Evolutionary conservation across 1,140 invertebrate genomes (phyloP).

Genomic region (Coelopa frigida): DNA sequence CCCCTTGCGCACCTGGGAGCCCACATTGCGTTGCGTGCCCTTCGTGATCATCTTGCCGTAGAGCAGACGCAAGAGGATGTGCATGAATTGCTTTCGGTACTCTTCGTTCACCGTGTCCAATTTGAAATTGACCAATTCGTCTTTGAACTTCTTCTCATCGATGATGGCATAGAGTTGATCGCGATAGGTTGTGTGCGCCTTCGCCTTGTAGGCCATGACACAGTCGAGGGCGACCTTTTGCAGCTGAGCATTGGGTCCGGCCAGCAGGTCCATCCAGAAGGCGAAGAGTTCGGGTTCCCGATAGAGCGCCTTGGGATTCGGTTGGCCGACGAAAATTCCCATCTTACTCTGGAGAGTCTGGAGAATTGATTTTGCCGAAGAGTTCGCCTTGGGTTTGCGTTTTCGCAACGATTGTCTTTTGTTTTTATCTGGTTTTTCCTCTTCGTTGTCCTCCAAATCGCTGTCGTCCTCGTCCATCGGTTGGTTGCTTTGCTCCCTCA

Average conservation of each 20-base stretch:
- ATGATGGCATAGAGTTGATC: conserved; percentile 68
- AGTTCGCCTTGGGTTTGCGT: not conserved
- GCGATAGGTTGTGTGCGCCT: conserved; percentile 69
- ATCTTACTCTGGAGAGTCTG: conserved; percentile 45
- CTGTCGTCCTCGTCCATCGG: conserved; percentile 22
- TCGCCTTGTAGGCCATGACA: conserved; percentile 74
- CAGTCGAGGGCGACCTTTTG: conserved; percentile 82
- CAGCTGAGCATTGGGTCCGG: conserved; percentile 65
- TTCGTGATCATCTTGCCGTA: conserved; percentile 85
- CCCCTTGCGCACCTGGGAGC: conserved; percentile 60
- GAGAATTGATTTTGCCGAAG: conserved; percentile 26
- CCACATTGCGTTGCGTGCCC: conserved; percentile 64
- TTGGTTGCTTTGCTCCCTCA: conserved; percentile 8
- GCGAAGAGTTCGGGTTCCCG: conserved; percentile 65
- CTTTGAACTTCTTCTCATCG: conserved; percentile 81
- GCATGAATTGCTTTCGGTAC: conserved; percentile 68
- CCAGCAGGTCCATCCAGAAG: conserved; percentile 71
- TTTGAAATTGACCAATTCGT: conserved; percentile 71
- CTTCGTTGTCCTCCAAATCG: conserved; percentile 35
- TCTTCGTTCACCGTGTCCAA: conserved; percentile 61
- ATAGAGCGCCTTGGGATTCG: conserved; percentile 71
- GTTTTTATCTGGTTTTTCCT: not conserved
- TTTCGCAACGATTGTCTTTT: not conserved
- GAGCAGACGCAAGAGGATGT: conserved; percentile 75
- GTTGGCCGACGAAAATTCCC: conserved; percentile 69